Evolutionary conservation across 2,113 vertebrate genomes (phyloP), one percentile per base, ranked within the genome.

Genomic region (Tachysurus fulvidraco): DNA sequence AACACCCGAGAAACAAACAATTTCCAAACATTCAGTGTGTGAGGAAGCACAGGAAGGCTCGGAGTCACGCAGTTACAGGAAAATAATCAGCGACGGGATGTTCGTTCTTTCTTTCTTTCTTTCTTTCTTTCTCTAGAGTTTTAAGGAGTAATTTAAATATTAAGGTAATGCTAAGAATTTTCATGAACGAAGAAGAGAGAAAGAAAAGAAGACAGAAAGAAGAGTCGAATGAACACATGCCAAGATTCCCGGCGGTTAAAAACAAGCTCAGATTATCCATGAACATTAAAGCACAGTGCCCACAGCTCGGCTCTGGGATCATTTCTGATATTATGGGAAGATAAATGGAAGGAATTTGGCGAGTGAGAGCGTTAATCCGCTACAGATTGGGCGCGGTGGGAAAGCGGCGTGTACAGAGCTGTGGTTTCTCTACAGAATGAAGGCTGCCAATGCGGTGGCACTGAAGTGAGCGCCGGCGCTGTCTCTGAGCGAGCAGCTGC

Each of bases 391-490:
- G 28, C 82, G 46, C 28, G 83, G 74, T 85, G 80, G 82, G 83
- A 87, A 81, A 84, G 79, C 3, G 52, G 81, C 12, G 6, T 84
- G 67, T 55, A 25, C n/a, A 54, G 17, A 62, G 88, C 83, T 91
- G 85, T 64, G 14, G 30, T 90, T 90, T 90, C 88, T 88, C 73
- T 69, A 81, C 83, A 83, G 78, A 30, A 54, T 17, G 30, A 54
- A 81, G 10, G 25, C 74, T 54, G 21, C 19, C 19, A 52, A 30
- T 28, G 46, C n/a, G 83, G 46, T 67, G 88, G 57, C 44, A 73
- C 36, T 74, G 83, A 77, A 77, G 78, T 2, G 36, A 36, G 36
- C 36, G 81, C 88, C 73, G 86, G 83, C 10, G 60, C 67, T 23
- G 25, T 55, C 28, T 46, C 62, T 64, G 52, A 30, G 36, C 11